Conservation (phyloP, 2,797 vertebrate species). For the Myotis planiceps region DNA sequence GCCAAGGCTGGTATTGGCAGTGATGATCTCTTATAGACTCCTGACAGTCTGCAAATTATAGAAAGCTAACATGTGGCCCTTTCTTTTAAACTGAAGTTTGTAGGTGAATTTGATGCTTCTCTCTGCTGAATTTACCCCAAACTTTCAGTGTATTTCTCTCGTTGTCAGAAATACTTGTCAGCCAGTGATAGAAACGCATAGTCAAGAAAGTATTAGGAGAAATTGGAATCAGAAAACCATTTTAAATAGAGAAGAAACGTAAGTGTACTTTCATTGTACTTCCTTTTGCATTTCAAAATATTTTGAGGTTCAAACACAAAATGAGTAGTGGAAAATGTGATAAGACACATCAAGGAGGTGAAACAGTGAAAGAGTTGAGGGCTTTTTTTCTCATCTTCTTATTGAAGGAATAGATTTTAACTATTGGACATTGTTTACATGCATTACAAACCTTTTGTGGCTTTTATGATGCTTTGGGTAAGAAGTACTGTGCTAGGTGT, state of each 20-base stretch:
- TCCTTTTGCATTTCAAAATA: background rate
- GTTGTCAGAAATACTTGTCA: background rate
- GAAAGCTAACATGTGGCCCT: background rate
- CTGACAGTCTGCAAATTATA: background rate
- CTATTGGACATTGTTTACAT: background rate
- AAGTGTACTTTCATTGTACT: background rate
- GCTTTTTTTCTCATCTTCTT: background rate
- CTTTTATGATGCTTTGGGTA: background rate
- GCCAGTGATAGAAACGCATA: background rate
- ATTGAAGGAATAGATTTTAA: background rate
- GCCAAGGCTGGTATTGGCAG: rapidly evolving
- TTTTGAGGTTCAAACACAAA: background rate
- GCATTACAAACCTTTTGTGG: background rate
- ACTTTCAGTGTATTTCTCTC: background rate
- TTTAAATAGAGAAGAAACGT: background rate
- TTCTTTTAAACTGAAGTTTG: background rate
- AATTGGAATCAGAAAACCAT: background rate
- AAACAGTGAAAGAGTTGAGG: background rate
- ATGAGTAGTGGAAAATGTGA: background rate
- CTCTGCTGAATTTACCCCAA: background rate
- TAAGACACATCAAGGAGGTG: background rate
- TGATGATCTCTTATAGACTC: background rate
- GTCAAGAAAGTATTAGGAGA: background rate
- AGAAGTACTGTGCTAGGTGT: rapidly evolving
- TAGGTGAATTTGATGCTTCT: background rate